Percentiles rank a stretch among this genome's conserved stretches.
These are phyloP conservation scores for Calliopsis andreniformis DNA, from an alignment of 1,140 invertebrate species.

Conservation along the genomic window DNA sequence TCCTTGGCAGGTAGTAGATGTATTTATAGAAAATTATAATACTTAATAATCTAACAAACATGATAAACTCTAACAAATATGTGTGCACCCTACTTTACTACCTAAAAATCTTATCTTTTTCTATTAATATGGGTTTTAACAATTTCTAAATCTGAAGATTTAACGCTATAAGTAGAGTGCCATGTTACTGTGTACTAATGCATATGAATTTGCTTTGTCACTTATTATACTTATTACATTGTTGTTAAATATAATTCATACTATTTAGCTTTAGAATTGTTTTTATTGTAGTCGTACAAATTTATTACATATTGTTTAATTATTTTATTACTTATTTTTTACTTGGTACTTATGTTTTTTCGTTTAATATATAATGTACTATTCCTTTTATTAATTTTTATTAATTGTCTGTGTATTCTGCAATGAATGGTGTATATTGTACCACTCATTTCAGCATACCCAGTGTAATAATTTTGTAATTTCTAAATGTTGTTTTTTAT, in stretches of 20 bases:
- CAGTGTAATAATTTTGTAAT: background rate
- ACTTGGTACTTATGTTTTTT: background rate
- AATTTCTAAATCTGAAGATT: background rate
- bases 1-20: constrained; percentile 88
- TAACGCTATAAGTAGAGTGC: background rate
- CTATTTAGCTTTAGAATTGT: constrained; percentile 4
- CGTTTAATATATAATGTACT: background rate
- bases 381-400: background rate
- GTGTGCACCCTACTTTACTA: background rate
- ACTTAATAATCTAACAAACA: constrained; percentile 2
- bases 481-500: background rate
- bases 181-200: background rate
- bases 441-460: no score
- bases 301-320: no score
- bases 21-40: background rate
- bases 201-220: background rate
- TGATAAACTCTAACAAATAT: background rate
- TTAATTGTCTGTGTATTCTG: no score
- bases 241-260: background rate
- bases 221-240: background rate
- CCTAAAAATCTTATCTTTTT: constrained; percentile 4
- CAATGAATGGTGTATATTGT: no score
- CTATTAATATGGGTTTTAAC: constrained; percentile 2
- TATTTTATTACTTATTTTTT: background rate
- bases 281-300: background rate